Evolutionary conservation across 2,797 vertebrate genomes (phyloP), one percentile per base, ranked within the genome.

Genomic region (Brotula barbata): DNA sequence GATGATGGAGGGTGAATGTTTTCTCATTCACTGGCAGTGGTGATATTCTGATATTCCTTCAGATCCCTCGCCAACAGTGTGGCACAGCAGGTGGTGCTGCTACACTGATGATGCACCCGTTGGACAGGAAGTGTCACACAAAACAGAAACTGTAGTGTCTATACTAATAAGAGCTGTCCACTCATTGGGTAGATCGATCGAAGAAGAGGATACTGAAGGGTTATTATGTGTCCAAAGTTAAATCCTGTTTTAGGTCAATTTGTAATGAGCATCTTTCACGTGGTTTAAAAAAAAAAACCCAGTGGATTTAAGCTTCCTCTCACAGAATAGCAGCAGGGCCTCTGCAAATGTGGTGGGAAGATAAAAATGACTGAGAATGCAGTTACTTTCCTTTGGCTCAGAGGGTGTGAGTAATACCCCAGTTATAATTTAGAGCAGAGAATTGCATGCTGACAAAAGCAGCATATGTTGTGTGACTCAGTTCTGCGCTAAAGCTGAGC

Each of bases 401-500:
- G 75, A 78, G 79, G 75, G 73, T 55, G 68, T 86, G 86, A 90
- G 83, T 88, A 89, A 90, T 86, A 85, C 76, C 76, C 77, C 79
- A 73, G 79, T 87, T 88, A 81, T 85, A 88, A 89, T 89, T 90
- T 83, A 87, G 85, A 90, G 83, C 78, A 81, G 78, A 81, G 85
- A 86, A 85, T 85, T 58, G 73, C 83, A 85, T 83, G 84, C 86
- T 85, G 86, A 90, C 89, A 90, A 90, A 88, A 81, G 87, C 88
- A 87, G 86, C 90, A 91, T 90, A 91, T 90, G 90, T 82, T 86
- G 85, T 86, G 87, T 89, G 91, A 91, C 84, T 92, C 89, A 91
- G 71, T 85, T 77, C 85, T 90, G 86, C 81, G 82, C 84, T 84
- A 86, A 81, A 87, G 82, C 84, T 78, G 68, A 83, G 76, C 67